Percentiles rank a stretch among this genome's conserved stretches.
phyloP scores from a whole-genome alignment of 2,888 invertebrate species.

The Digitonthophagus gazella region DNA sequence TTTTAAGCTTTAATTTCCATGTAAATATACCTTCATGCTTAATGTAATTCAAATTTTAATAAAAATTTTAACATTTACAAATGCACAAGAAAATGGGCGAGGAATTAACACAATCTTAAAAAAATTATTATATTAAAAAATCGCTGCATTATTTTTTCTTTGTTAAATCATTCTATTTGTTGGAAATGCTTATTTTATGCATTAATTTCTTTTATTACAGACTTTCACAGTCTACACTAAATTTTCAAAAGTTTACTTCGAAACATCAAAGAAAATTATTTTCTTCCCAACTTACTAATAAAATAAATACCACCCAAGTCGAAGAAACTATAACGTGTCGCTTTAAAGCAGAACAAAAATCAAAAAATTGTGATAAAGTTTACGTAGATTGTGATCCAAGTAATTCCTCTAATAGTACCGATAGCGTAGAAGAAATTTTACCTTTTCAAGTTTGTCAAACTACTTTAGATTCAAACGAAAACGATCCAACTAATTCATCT shows the following conservation, averaged over 20 bases:
- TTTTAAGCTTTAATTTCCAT: no score
- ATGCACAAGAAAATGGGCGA: no score
- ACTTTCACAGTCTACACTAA: neutral
- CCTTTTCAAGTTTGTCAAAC: neutral
- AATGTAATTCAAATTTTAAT: no score
- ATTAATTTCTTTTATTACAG: neutral
- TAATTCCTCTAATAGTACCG: neutral
- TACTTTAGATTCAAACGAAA: neutral
- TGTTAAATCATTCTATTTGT: no score
- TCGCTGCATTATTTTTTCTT: no score
- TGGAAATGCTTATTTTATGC: neutral
- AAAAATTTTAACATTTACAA: no score
- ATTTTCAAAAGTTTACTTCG: neutral
- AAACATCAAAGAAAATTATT: neutral
- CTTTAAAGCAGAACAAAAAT: neutral
- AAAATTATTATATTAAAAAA: no score
- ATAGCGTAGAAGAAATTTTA: neutral
- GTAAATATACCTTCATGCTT: no score
- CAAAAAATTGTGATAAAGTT: neutral
- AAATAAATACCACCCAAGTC: neutral
- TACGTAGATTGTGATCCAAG: neutral
- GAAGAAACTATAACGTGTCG: conserved; percentile 7
- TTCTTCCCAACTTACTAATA: neutral
- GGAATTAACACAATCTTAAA: no score
- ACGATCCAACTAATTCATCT: neutral